Evolutionary conservation across 1,140 invertebrate species (phyloP).

Genomic region (Oreohelix idahoensis): DNA sequence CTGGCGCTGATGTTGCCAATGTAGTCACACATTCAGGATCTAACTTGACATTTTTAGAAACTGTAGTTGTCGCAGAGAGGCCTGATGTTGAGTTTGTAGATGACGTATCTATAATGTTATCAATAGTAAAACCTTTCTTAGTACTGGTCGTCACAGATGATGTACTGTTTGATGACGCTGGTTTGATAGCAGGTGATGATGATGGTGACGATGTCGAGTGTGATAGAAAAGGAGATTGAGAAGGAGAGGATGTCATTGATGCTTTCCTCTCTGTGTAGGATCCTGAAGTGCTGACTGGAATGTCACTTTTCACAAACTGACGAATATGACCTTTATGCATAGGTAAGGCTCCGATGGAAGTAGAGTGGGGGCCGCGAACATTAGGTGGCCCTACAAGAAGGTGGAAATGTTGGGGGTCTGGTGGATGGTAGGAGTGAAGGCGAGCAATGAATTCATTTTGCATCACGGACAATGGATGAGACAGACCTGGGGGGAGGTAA

Average conservation of each 20-base stretch:
- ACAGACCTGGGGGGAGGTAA: constrained; percentile 46
- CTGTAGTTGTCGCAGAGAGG: constrained; percentile 17
- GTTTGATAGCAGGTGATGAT: not conserved
- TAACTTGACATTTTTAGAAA: constrained; percentile 36
- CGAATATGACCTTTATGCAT: constrained; percentile 19
- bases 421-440: not conserved
- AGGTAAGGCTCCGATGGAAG: not conserved
- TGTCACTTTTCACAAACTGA: constrained; percentile 18
- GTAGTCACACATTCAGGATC: not conserved
- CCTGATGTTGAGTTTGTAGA: constrained; percentile 37
- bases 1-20: constrained; percentile 42
- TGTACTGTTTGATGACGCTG: not conserved
- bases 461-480: constrained; percentile 46
- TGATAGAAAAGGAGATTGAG: constrained; percentile 12
- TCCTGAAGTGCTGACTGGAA: constrained; percentile 25
- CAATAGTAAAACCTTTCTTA: constrained; percentile 65
- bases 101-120: constrained; percentile 68
- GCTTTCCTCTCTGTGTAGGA: too few relatives aligned
- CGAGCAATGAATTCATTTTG: constrained; percentile 40
- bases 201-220: constrained; percentile 23
- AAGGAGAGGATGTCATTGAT: constrained; percentile 29
- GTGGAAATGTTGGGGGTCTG: constrained; percentile 30
- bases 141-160: constrained; percentile 48
- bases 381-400: constrained; percentile 27
- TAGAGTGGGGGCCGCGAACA: constrained; percentile 6